Percentiles rank a stretch among this genome's conserved stretches.
Conservation (phyloP, 2,797 vertebrate species). For the Toxotes lorentzi region DNA sequence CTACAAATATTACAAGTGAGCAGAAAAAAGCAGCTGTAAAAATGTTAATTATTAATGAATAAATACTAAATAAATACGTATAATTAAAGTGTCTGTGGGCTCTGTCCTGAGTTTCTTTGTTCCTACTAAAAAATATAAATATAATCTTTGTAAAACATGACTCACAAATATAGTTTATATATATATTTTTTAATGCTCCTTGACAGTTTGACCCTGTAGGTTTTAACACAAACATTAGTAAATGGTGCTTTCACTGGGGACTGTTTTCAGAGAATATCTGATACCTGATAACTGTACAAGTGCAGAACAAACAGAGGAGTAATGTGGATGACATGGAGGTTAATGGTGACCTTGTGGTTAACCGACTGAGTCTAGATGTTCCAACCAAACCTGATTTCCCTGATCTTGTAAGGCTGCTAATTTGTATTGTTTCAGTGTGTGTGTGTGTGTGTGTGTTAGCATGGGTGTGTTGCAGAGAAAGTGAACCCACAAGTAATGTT, state of each 20-base stretch:
- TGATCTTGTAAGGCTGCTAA: constrained; percentile 31
- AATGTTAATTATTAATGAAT: neutral
- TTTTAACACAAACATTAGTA: no score
- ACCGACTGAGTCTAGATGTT: neutral
- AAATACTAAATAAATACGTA: neutral
- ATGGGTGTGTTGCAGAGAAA: neutral
- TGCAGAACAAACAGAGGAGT: neutral
- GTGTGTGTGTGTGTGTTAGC: constrained; percentile 3
- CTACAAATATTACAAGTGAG: no score
- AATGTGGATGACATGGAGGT: constrained; percentile 3
- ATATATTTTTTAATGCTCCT: no score
- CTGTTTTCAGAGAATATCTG: no score
- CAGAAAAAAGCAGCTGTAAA: neutral
- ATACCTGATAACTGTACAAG: neutral
- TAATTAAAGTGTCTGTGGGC: no score
- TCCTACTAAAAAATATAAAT: no score
- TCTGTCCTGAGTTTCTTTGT: no score
- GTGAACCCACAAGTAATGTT: neutral
- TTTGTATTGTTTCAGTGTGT: neutral
- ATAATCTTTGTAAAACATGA: no score
- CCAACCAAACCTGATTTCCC: constrained; percentile 51
- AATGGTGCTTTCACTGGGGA: no score
- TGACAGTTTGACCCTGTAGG: no score
- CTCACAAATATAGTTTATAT: no score
- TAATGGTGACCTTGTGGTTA: no score